These are phyloP conservation scores for Enteromius mattozi DNA, from an alignment of 2,797 vertebrate genomes.

Conservation along the genomic window DNA sequence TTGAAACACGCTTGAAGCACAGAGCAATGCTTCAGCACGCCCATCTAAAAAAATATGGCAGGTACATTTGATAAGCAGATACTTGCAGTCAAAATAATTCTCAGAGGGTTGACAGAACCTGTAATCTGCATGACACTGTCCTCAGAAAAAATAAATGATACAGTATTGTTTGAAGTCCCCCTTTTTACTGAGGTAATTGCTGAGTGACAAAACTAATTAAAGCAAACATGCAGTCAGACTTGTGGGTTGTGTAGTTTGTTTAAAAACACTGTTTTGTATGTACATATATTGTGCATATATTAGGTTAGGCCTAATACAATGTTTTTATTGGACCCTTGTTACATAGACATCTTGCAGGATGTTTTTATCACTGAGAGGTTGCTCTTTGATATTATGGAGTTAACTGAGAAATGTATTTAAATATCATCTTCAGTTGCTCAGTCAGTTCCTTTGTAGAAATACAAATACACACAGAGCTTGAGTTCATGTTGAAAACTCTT, in stretches of 20 bases:
- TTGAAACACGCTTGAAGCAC: slow-evolving; percentile 39
- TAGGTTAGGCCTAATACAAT: not conserved
- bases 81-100: not conserved
- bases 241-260: slow-evolving; percentile 5
- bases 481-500: not conserved
- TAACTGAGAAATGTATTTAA: not conserved
- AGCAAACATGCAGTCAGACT: slow-evolving; percentile 25
- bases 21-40: slow-evolving; percentile 29
- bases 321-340: not conserved
- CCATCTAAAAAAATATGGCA: slow-evolving; percentile 20
- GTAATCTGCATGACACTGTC: not conserved
- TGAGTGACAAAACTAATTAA: slow-evolving; percentile 9
- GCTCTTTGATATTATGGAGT: not conserved
- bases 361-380: not conserved
- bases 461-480: not conserved
- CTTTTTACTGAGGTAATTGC: not conserved
- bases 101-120: not conserved
- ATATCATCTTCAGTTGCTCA: not conserved
- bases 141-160: not conserved
- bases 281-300: slow-evolving; percentile 10
- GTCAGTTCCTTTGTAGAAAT: not conserved
- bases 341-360: slow-evolving; percentile 1
- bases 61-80: slow-evolving; percentile 31
- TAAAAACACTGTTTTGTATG: not conserved
- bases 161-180: not conserved